These are phyloP conservation scores for Listronotus oregonensis DNA, from an alignment of 1,140 invertebrate genomes.

Conservation along the genomic window DNA sequence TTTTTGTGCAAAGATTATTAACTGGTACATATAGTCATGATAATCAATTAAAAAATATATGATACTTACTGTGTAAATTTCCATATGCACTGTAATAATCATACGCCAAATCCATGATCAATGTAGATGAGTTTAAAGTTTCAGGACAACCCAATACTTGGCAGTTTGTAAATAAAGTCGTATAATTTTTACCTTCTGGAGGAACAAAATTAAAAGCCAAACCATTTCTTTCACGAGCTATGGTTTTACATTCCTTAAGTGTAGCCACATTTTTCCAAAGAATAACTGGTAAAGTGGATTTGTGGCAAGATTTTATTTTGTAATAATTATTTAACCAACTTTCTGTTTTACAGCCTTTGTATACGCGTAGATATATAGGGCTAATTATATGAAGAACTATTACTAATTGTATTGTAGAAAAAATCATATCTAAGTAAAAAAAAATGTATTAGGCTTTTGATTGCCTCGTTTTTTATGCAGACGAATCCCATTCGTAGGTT, in stretches of 20 bases:
- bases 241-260: conserved; percentile 59
- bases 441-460: no score
- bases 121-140: conserved; percentile 56
- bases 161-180: conserved; percentile 41
- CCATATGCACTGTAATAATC: conserved; percentile 66
- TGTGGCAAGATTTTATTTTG: conserved; percentile 44
- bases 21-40: no score
- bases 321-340: conserved; percentile 20
- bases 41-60: no score
- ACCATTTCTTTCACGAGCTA: conserved; percentile 63
- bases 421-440: no score
- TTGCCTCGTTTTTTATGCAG: no score
- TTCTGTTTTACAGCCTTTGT: no score
- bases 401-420: no score
- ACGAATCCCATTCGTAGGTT: no score
- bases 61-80: conserved; percentile 59
- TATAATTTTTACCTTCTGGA: conserved; percentile 43
- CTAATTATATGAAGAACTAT: no score
- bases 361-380: no score
- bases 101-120: conserved; percentile 60
- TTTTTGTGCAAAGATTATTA: no score
- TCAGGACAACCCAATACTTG: conserved; percentile 66
- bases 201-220: conserved; percentile 67
- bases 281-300: conserved; percentile 36
- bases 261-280: conserved; percentile 27